These are phyloP conservation scores for Phaetusa simplex DNA, from an alignment of 2,113 vertebrate species.

Conservation along the genomic window DNA sequence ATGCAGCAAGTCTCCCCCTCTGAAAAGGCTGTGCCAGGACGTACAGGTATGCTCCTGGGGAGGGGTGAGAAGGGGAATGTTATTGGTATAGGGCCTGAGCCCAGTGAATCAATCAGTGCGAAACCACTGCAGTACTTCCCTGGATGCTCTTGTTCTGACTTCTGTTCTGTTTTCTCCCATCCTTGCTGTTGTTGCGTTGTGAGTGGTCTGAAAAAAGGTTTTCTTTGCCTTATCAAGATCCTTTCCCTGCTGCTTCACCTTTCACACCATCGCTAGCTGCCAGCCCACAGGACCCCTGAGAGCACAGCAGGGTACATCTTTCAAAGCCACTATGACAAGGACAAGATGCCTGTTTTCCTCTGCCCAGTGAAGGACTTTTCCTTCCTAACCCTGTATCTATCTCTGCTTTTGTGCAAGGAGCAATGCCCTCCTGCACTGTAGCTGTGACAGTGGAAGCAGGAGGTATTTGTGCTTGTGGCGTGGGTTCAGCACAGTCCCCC, in stretches of 20 bases:
- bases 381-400: not conserved
- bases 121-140: not conserved
- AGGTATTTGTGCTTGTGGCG: rapidly evolving
- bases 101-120: not conserved
- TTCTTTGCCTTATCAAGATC: not conserved
- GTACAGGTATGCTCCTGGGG: constrained; percentile 79
- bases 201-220: not conserved
- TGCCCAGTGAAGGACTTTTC: not conserved
- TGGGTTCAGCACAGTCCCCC: not conserved
- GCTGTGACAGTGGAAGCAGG: not conserved
- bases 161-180: not conserved
- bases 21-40: constrained; percentile 87
- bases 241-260: not conserved
- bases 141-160: not conserved
- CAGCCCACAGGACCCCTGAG: not conserved
- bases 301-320: not conserved
- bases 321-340: not conserved
- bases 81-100: not conserved
- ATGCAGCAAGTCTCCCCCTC: constrained; percentile 83
- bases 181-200: not conserved
- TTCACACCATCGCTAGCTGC: not conserved
- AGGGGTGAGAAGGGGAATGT: not conserved
- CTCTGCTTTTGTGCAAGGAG: not conserved
- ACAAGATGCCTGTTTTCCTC: not conserved
- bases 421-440: not conserved